Conservation (phyloP, 2,113 vertebrate genomes). For the Anas platyrhynchos region DNA sequence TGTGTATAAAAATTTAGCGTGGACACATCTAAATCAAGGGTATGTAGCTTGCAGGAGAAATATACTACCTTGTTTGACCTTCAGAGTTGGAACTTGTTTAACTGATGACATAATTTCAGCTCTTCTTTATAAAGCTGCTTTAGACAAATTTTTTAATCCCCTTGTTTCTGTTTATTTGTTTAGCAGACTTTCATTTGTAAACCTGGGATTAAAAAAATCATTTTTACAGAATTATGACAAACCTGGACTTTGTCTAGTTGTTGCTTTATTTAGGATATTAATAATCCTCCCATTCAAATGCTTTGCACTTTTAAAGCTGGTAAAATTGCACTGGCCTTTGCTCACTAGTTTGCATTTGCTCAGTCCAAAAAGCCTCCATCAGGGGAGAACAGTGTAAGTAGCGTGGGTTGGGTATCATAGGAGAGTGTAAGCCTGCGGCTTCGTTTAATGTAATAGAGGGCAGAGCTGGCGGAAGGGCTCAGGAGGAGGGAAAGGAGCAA, state of each 20-base stretch:
- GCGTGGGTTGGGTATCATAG: neutral
- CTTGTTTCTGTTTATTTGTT: slow-evolving; percentile 50
- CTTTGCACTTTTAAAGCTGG: neutral
- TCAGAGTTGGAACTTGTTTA: slow-evolving; percentile 8
- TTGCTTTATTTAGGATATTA: slow-evolving; percentile 32
- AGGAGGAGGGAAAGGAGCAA: neutral
- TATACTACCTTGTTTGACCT: slow-evolving; percentile 23
- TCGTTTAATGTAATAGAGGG: neutral
- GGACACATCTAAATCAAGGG: neutral
- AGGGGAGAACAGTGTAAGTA: neutral
- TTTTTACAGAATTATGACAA: slow-evolving; percentile 31
- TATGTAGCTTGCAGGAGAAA: neutral
- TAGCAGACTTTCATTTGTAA: slow-evolving; percentile 48
- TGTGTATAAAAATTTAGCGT: neutral
- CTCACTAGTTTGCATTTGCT: neutral
- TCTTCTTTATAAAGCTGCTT: slow-evolving; percentile 57
- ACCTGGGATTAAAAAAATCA: slow-evolving; percentile 29
- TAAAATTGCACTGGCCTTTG: neutral
- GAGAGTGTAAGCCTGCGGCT: neutral
- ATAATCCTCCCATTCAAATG: slow-evolving; percentile 17
- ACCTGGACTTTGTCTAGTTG: neutral
- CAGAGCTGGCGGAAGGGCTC: neutral
- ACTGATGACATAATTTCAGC: slow-evolving; percentile 38
- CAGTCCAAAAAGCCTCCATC: neutral
- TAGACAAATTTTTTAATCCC: slow-evolving; percentile 55